These are phyloP conservation scores for Folsomia candida DNA, from an alignment of 2,888 invertebrate genomes.

Conservation along the genomic window DNA sequence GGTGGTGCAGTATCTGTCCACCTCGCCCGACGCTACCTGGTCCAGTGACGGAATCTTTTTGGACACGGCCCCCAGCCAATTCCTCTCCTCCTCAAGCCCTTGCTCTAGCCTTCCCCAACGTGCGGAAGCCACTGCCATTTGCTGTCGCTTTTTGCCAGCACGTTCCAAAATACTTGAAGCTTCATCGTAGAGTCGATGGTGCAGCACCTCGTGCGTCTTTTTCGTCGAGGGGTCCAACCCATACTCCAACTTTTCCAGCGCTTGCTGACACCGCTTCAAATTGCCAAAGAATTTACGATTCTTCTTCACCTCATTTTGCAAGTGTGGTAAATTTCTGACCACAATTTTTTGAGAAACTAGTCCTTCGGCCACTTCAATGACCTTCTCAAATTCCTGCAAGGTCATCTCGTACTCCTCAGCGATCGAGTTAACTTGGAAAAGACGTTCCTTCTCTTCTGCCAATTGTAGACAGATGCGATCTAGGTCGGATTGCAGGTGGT, in stretches of 20 bases:
- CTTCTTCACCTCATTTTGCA: conserved; percentile 86
- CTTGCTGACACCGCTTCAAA: conserved; percentile 77
- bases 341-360: conserved; percentile 73
- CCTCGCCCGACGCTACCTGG: conserved; percentile 77
- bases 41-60: conserved; percentile 78
- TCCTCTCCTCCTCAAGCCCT: conserved; percentile 76
- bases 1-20: conserved; percentile 72
- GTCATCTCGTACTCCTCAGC: conserved; percentile 87
- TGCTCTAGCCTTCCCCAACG: conserved; percentile 78
- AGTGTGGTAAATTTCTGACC: conserved; percentile 70
- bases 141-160: conserved; percentile 76
- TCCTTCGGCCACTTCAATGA: conserved; percentile 78
- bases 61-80: conserved; percentile 79
- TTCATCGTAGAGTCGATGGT: conserved; percentile 72
- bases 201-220: conserved; percentile 67
- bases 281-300: conserved; percentile 86
- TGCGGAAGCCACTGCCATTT: conserved; percentile 80
- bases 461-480: too few species aligned
- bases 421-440: conserved; percentile 70
- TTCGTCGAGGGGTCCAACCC: conserved; percentile 78
- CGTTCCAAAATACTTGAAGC: conserved; percentile 75
- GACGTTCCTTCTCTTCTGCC: conserved; percentile 69
- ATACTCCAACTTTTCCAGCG: conserved; percentile 79
- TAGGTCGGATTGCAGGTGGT: too few species aligned
- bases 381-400: conserved; percentile 79